Conservation (phyloP, 2,797 vertebrate genomes). For the Coranthus polyacanthus region DNA sequence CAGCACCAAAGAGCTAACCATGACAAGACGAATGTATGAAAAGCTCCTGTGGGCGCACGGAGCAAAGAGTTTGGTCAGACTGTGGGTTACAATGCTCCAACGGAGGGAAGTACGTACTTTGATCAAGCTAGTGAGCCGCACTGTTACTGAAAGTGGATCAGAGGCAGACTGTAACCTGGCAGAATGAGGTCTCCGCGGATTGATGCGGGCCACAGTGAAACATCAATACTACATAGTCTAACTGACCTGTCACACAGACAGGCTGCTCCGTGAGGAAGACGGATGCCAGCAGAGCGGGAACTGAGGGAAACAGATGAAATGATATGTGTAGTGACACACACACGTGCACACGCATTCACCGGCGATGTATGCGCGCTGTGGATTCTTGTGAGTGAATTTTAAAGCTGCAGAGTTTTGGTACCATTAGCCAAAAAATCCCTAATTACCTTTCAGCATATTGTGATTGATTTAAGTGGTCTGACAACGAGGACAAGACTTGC, state of each 20-base stretch:
- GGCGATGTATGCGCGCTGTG: background rate
- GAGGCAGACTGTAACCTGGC: slow-evolving; percentile 19
- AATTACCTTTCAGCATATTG: too few relatives aligned
- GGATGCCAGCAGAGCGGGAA: slow-evolving; percentile 4
- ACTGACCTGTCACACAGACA: slow-evolving; percentile 16
- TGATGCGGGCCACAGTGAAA: slow-evolving; percentile 39
- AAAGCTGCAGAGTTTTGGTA: too few relatives aligned
- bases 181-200: slow-evolving; percentile 49
- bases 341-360: background rate
- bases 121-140: background rate
- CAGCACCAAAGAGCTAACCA: slow-evolving; percentile 3
- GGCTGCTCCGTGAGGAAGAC: slow-evolving; percentile 13
- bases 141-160: slow-evolving; percentile 10
- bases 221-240: slow-evolving; percentile 34
- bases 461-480: too few relatives aligned
- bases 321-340: too few relatives aligned
- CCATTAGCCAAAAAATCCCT: too few relatives aligned
- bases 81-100: background rate
- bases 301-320: background rate
- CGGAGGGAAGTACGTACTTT: background rate
- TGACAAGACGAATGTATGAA: slow-evolving; percentile 17
- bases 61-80: background rate
- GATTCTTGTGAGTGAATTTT: too few relatives aligned
- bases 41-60: background rate
- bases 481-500: too few relatives aligned